phyloP scores from a whole-genome alignment of 2,797 vertebrate genomes.

The Ptychobarbus kaznakovi region DNA sequence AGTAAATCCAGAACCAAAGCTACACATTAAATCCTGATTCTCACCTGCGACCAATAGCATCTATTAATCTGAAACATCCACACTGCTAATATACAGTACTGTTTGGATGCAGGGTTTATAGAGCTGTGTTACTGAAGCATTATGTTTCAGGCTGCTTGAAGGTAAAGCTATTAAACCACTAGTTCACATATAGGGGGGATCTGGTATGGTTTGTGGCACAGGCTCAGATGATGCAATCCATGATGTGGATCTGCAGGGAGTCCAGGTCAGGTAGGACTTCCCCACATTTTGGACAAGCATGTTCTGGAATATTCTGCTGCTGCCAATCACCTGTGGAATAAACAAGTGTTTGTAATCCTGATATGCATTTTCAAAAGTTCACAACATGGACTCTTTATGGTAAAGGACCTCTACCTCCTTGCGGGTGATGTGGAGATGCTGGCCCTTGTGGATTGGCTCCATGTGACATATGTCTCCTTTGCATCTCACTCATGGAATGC shows the following conservation, averaged over 20 bases:
- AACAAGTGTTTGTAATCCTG: background rate
- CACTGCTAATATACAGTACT: background rate
- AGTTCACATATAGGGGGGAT: slow-evolving; percentile 29
- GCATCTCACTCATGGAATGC: slow-evolving; percentile 88
- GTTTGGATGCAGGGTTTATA: background rate
- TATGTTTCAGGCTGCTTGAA: background rate
- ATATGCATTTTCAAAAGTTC: background rate
- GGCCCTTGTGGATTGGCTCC: slow-evolving; percentile 72
- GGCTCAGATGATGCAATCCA: slow-evolving; percentile 96
- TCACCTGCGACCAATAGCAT: background rate
- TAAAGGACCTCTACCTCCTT: slow-evolving; percentile 74
- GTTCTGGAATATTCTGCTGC: slow-evolving; percentile 84
- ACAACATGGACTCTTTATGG: background rate
- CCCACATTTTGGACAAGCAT: slow-evolving; percentile 93
- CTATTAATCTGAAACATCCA: background rate
- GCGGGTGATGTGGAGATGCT: slow-evolving; percentile 47
- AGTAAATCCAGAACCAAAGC: background rate
- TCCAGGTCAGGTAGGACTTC: slow-evolving; percentile 93
- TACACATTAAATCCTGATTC: background rate
- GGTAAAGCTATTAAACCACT: slow-evolving; percentile 20
- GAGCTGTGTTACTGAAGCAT: background rate
- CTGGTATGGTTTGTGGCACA: slow-evolving; percentile 24
- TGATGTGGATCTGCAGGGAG: slow-evolving; percentile 96
- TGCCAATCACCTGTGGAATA: slow-evolving; percentile 81
- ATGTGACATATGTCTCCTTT: slow-evolving; percentile 84